phyloP scores from a whole-genome alignment of 2,888 invertebrate genomes.

The Dioctria rufipes region DNA sequence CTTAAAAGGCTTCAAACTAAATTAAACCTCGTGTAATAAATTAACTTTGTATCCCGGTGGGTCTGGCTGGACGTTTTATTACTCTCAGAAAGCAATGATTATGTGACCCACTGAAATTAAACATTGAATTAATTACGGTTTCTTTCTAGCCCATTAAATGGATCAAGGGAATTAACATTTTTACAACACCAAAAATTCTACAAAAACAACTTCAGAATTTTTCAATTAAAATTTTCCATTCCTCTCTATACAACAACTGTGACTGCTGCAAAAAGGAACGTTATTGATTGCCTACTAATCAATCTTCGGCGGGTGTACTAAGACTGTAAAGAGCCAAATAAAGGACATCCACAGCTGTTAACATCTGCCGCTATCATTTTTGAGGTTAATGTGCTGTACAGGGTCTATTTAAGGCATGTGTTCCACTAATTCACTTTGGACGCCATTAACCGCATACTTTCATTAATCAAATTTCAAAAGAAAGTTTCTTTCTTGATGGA shows the following conservation, averaged over 20 bases:
- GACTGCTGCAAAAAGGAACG: not conserved
- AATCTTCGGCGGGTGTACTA: not conserved
- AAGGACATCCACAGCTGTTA: not conserved
- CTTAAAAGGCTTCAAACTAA: too few species aligned
- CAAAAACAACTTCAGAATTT: not conserved
- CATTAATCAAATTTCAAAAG: conserved; percentile 31
- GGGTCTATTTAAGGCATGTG: conserved; percentile 11
- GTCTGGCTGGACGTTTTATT: too few species aligned
- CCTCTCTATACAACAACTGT: not conserved
- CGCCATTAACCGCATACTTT: conserved; percentile 37
- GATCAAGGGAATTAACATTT: too few species aligned
- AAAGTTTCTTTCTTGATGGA: conserved; percentile 8
- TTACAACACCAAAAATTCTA: too few species aligned
- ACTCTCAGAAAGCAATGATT: too few species aligned
- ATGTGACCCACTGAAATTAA: too few species aligned
- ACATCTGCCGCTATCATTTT: not conserved
- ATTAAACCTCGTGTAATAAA: too few species aligned
- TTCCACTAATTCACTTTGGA: conserved; percentile 29
- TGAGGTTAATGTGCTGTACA: not conserved
- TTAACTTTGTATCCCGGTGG: too few species aligned
- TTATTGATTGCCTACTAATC: not conserved
- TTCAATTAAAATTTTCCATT: not conserved
- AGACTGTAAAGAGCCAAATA: not conserved
- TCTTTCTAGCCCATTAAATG: too few species aligned
- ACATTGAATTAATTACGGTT: too few species aligned